Evolutionary conservation across 1,140 invertebrate species (phyloP), one percentile per base, ranked within the genome.

Genomic region (Propsilocerus akamusi): DNA sequence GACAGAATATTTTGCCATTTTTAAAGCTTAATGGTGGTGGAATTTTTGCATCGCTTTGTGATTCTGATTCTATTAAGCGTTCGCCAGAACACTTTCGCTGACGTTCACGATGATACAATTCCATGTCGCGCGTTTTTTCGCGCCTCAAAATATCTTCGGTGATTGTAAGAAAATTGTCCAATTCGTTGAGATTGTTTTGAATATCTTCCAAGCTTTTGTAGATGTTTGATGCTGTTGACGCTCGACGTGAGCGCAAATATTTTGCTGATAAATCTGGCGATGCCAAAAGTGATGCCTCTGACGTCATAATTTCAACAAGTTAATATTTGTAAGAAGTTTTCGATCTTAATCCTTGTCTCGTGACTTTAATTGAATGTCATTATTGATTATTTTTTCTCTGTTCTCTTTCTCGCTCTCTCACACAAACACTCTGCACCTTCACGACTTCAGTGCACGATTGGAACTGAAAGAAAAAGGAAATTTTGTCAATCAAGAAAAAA

Each of bases 1-100:
- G 53, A 49, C 63, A 65, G 4, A 63, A 63, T n/a, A 65, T 65
- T 26, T 57, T 54, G 0, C 63, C 63, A 34, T 65, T 65, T 4
- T 60, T 56, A 26, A 65, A 65, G 48, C 63, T 64, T 4, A 65
- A 48, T 7, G 56, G 54, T n/a, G 63, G 25, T 7, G 52, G 50
- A 26, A 32, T 49, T 4, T 62, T 62, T 0, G 60, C 58, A 51
- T 64, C 60, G 53, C 63, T 64, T 52, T 64, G 61, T 25, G 46
- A 7, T n/a, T 11, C 12, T 24, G 47, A 26, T 26, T 34, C 46
- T 48, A 24, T 5, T 14, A 47, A 5, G 32, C 12, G n/a, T 28
- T 34, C 8, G 8, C 14, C 25, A 7, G 34, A 17, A 4, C 8
- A 20, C 17, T 50, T 49, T 17, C 52, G 48, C 22, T 26, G 25